Percentiles rank a stretch among this genome's conserved stretches.
phyloP scores from a whole-genome alignment of 2,113 vertebrate species.

The Zootoca vivipara region DNA sequence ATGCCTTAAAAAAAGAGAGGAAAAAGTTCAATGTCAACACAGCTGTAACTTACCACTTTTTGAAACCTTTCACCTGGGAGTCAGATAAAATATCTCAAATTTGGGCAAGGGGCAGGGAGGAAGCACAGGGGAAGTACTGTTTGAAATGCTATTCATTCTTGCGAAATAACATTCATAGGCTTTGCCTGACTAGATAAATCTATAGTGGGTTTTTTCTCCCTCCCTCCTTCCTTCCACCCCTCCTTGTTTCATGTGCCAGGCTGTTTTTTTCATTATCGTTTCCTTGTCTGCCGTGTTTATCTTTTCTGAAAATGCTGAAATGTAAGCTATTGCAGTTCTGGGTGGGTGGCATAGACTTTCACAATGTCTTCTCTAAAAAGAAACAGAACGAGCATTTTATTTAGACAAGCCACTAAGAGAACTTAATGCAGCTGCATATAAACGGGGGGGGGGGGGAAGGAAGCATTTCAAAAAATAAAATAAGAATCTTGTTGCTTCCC shows the following conservation, averaged over 20 bases:
- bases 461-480: slow-evolving; percentile 37
- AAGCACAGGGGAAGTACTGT: slow-evolving; percentile 18
- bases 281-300: slow-evolving; percentile 73
- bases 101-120: slow-evolving; percentile 34
- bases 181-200: slow-evolving; percentile 65
- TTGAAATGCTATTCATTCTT: slow-evolving; percentile 72
- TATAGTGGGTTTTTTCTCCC: background rate
- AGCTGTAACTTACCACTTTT: slow-evolving; percentile 69
- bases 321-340: slow-evolving; percentile 66
- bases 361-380: slow-evolving; percentile 70
- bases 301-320: slow-evolving; percentile 68
- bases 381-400: slow-evolving; percentile 72
- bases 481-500: slow-evolving; percentile 66
- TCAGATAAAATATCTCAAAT: slow-evolving; percentile 72
- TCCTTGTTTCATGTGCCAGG: slow-evolving; percentile 58
- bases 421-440: slow-evolving; percentile 72
- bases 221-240: no score
- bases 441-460: slow-evolving; percentile 40
- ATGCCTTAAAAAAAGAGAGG: slow-evolving; percentile 38
- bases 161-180: slow-evolving; percentile 57
- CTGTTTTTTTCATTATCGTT: slow-evolving; percentile 70
- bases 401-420: slow-evolving; percentile 68
- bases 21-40: slow-evolving; percentile 66
- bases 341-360: slow-evolving; percentile 73
- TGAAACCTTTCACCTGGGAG: slow-evolving; percentile 65